phyloP scores from a whole-genome alignment of 2,888 invertebrate genomes.

The Drosophila cyrtoloma region DNA sequence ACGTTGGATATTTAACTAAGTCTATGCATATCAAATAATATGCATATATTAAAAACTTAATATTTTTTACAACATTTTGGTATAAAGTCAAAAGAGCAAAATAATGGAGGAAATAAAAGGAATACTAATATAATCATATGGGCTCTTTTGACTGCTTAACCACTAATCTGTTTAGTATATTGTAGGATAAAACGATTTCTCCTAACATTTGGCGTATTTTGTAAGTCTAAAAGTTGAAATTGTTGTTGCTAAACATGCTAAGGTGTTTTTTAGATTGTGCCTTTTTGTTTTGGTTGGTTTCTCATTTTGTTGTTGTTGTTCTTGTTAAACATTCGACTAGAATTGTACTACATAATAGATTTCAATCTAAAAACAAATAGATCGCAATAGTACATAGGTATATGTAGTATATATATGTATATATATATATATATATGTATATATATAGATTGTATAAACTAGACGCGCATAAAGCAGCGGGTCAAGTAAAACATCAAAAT shows the following conservation, averaged over 20 bases:
- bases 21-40: constrained; percentile 32
- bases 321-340: constrained; percentile 77
- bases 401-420: constrained; percentile 33
- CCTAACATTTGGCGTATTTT: constrained; percentile 72
- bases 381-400: constrained; percentile 60
- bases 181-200: constrained; percentile 49
- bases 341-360: constrained; percentile 72
- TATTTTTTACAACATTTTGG: constrained; percentile 11
- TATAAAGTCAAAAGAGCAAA: constrained; percentile 12
- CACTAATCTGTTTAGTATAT: constrained; percentile 18
- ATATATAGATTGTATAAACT: constrained; percentile 56
- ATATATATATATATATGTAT: constrained; percentile 33
- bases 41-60: constrained; percentile 40
- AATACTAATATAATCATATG: background rate
- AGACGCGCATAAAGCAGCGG: constrained; percentile 74
- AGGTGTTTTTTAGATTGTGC: constrained; percentile 66
- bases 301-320: constrained; percentile 16
- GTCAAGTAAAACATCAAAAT: constrained; percentile 77
- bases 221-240: constrained; percentile 76
- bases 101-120: background rate
- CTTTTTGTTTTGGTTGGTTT: constrained; percentile 41
- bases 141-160: constrained; percentile 11
- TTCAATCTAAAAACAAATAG: constrained; percentile 63
- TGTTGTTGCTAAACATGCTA: constrained; percentile 52
- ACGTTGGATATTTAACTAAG: constrained; percentile 50